Evolutionary conservation across 2,113 vertebrate genomes (phyloP).

Genomic region (Spheniscus mendiculus): DNA sequence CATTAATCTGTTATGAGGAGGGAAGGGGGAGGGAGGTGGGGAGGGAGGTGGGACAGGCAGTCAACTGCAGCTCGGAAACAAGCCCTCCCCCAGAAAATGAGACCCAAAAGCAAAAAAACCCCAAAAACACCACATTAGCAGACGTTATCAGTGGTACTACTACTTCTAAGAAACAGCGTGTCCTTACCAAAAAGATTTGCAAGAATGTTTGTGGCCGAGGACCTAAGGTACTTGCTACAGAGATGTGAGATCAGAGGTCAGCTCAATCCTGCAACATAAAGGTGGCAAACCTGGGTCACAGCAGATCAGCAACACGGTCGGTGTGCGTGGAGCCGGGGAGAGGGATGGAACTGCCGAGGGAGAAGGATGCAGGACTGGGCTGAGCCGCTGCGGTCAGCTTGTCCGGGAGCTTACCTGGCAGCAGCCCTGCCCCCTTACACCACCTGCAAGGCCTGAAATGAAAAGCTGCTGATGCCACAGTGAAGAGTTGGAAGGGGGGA

Average conservation of each 20-base stretch:
- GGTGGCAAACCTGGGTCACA: conserved; percentile 74
- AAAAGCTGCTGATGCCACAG: conserved; percentile 57
- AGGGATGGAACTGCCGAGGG: neutral
- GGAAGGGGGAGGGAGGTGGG: neutral
- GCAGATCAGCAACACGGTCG: neutral
- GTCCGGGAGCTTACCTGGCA: conserved; percentile 51
- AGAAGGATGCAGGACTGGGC: neutral
- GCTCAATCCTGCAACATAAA: conserved; percentile 88
- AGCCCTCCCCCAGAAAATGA: neutral
- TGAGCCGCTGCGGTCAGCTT: neutral
- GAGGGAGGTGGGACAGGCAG: neutral
- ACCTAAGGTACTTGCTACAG: conserved; percentile 82
- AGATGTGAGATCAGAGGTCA: conserved; percentile 87
- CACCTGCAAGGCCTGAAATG: conserved; percentile 56
- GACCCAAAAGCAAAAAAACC: neutral
- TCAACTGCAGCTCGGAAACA: neutral
- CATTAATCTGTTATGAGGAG: conserved; percentile 44
- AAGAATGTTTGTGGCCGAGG: conserved; percentile 78
- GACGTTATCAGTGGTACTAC: conserved; percentile 44
- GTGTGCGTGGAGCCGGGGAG: neutral
- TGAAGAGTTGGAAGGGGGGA: neutral
- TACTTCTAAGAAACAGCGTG: conserved; percentile 60
- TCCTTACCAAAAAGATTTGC: conserved; percentile 83
- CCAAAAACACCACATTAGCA: conserved; percentile 1
- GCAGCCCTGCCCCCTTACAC: conserved; percentile 56